phyloP scores from a whole-genome alignment of 2,113 vertebrate species.

The Phocoena phocoena region DNA sequence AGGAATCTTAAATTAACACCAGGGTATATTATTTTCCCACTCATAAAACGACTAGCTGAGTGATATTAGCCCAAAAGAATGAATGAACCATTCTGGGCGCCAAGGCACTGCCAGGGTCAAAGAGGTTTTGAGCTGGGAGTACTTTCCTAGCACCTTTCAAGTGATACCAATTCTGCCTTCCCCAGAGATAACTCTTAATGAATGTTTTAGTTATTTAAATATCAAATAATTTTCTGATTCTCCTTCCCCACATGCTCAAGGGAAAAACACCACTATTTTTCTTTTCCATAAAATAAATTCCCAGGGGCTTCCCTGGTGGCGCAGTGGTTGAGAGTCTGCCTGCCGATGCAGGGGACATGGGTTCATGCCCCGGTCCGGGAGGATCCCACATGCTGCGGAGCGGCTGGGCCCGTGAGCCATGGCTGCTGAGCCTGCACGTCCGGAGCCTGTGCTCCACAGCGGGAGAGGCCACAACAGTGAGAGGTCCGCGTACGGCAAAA shows the following conservation, averaged over 20 bases:
- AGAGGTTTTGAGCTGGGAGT: not conserved
- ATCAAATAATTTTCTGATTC: slow-evolving; percentile 29
- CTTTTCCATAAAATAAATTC: slow-evolving; percentile 20
- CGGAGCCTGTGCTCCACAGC: no score
- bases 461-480: no score
- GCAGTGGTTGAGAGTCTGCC: no score
- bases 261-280: not conserved
- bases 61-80: slow-evolving; percentile 18
- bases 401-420: no score
- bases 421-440: no score
- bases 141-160: slow-evolving; percentile 38
- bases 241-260: not conserved
- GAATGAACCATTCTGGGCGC: not conserved
- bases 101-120: not conserved
- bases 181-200: not conserved
- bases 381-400: no score
- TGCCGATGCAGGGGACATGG: no score
- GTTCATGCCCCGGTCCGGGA: no score
- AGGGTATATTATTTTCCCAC: slow-evolving; percentile 26
- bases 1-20: slow-evolving; percentile 67
- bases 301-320: not conserved
- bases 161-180: not conserved
- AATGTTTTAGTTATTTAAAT: slow-evolving; percentile 34
- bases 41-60: slow-evolving; percentile 20
- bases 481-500: no score